These are phyloP conservation scores for Campaea margaritaria DNA, from an alignment of 2,888 invertebrate genomes.

Conservation along the genomic window DNA sequence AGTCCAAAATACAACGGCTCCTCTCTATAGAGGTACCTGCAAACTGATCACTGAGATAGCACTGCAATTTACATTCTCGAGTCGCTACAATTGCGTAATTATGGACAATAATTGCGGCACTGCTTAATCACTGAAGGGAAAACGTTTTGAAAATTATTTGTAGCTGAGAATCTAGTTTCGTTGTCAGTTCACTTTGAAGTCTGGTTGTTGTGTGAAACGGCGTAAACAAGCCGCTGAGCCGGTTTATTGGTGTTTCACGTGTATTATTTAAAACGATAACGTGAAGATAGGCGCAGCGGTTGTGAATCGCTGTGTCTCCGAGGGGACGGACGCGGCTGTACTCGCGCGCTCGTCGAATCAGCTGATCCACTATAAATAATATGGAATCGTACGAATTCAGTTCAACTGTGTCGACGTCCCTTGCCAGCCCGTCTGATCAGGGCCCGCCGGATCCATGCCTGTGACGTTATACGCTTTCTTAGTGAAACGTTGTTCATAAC, in stretches of 20 bases:
- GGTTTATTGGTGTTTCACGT: slow-evolving; percentile 64
- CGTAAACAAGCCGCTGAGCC: slow-evolving; percentile 64
- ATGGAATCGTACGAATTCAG: slow-evolving; percentile 73
- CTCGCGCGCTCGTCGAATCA: slow-evolving; percentile 55
- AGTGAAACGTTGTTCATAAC: slow-evolving; percentile 11
- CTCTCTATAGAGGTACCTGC: slow-evolving; percentile 42
- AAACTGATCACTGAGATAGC: slow-evolving; percentile 37
- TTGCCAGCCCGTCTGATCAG: slow-evolving; percentile 10
- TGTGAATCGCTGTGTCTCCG: slow-evolving; percentile 37
- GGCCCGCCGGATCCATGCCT: not conserved
- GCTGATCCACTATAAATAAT: slow-evolving; percentile 84
- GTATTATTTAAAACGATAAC: slow-evolving; percentile 57
- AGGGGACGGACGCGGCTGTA: slow-evolving; percentile 34
- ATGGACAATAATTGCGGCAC: slow-evolving; percentile 16
- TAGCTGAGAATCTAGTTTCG: slow-evolving; percentile 10
- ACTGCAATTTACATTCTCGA: slow-evolving; percentile 42
- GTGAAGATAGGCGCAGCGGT: slow-evolving; percentile 23
- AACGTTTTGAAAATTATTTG: slow-evolving; percentile 19
- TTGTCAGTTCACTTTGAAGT: slow-evolving; percentile 49
- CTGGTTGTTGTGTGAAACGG: slow-evolving; percentile 49
- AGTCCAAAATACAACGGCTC: slow-evolving; percentile 51
- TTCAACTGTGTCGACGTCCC: slow-evolving; percentile 47
- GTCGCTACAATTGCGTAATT: slow-evolving; percentile 38
- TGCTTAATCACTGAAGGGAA: slow-evolving; percentile 24
- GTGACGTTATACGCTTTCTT: slow-evolving; percentile 18